A percentile compares a stretch with the other conserved stretches of the same genome.
These are phyloP conservation scores for Varanus salvator DNA, from an alignment of 2,113 vertebrate species.

Conservation along the genomic window DNA sequence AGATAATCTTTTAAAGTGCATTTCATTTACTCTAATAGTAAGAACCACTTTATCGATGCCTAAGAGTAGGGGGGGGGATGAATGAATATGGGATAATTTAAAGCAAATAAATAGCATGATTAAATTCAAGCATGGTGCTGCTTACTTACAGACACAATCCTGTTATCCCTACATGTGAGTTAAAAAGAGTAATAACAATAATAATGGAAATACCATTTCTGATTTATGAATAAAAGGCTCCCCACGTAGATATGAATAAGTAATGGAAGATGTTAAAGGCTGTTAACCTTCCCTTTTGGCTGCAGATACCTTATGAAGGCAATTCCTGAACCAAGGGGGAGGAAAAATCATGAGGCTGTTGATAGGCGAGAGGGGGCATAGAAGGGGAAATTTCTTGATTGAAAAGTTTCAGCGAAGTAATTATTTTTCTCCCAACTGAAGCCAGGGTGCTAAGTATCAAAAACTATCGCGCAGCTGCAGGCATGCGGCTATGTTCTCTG, in stretches of 20 bases:
- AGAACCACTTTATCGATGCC: constrained; percentile 67
- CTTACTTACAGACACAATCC: constrained; percentile 71
- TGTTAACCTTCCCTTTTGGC: constrained; percentile 58
- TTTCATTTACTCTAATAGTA: constrained; percentile 75
- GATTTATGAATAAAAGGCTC: constrained; percentile 69
- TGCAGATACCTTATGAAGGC: constrained; percentile 28
- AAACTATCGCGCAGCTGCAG: constrained; percentile 56
- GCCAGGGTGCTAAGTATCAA: constrained; percentile 22
- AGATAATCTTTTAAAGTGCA: constrained; percentile 75
- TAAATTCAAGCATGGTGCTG: constrained; percentile 71
- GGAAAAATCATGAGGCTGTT: neutral
- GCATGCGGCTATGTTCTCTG: constrained; percentile 32
- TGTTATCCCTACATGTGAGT: constrained; percentile 53
- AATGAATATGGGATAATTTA: constrained; percentile 73
- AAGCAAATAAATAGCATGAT: constrained; percentile 76
- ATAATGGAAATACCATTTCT: constrained; percentile 69
- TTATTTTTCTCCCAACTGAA: constrained; percentile 31
- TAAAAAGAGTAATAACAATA: constrained; percentile 66
- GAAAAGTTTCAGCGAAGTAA: constrained; percentile 56
- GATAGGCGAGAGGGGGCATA: neutral
- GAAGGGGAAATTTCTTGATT: constrained; percentile 44
- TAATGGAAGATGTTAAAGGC: constrained; percentile 44
- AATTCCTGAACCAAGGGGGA: constrained; percentile 11
- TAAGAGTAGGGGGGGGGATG: constrained; percentile 57
- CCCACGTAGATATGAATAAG: constrained; percentile 45